Evolutionary conservation across 2,797 vertebrate species (phyloP).

Genomic region (Tamandua tetradactyla): DNA sequence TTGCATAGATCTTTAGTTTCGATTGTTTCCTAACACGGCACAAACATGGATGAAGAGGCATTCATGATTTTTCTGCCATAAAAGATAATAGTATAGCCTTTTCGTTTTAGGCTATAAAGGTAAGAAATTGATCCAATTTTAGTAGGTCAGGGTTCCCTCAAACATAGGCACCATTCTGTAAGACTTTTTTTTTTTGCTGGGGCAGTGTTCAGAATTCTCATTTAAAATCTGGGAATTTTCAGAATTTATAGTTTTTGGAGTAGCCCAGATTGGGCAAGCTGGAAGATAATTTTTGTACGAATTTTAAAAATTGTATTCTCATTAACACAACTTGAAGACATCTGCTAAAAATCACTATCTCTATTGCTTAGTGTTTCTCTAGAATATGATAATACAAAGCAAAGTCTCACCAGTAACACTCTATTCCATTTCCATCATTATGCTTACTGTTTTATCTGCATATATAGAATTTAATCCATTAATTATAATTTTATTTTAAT

Average conservation of each 20-base stretch:
- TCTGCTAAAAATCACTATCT: conserved; percentile 53
- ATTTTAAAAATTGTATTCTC: background rate
- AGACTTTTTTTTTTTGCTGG: background rate
- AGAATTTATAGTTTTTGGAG: background rate
- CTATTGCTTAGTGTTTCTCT: conserved; percentile 45
- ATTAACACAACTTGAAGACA: conserved; percentile 36
- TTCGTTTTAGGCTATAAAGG: background rate
- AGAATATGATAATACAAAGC: conserved; percentile 14
- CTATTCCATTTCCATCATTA: conserved; percentile 57
- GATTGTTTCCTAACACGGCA: background rate
- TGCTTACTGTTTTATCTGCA: conserved; percentile 59
- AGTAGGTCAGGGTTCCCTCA: background rate
- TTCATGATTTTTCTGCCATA: background rate
- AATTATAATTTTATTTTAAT: conserved; percentile 70
- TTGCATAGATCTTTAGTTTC: background rate
- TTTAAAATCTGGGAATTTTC: conserved; percentile 1
- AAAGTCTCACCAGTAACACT: conserved; percentile 53
- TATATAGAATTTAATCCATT: conserved; percentile 56
- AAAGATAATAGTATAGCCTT: background rate
- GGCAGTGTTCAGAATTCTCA: background rate
- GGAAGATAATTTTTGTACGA: conserved; percentile 24
- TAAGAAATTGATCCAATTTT: background rate
- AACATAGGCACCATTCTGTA: background rate
- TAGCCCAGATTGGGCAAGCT: background rate
- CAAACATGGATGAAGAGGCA: background rate